phyloP scores from a whole-genome alignment of 2,888 invertebrate species.

The Heliconius erato region DNA sequence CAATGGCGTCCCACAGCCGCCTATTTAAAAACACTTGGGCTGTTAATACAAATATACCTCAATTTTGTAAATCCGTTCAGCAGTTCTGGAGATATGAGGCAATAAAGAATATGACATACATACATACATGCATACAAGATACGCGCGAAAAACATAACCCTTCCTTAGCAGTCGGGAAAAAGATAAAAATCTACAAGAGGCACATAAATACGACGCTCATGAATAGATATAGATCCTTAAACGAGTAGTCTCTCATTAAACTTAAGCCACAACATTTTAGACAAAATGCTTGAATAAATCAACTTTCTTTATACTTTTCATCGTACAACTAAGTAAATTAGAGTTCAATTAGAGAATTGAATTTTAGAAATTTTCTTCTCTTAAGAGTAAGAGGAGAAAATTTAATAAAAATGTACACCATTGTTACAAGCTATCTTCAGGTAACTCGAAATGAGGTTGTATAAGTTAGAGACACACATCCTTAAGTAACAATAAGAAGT shows the following conservation, averaged over 20 bases:
- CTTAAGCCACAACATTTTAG: background rate
- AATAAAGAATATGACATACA: too few species aligned
- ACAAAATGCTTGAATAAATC: constrained; percentile 1
- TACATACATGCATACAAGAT: too few species aligned
- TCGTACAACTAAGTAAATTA: background rate
- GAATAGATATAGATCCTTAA: background rate
- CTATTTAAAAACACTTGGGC: too few species aligned
- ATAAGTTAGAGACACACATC: background rate
- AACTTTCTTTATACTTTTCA: background rate
- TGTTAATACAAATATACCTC: too few species aligned
- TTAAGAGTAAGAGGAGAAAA: too few species aligned
- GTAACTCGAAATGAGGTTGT: background rate
- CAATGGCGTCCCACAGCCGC: too few species aligned
- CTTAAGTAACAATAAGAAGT: background rate
- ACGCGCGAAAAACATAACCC: too few species aligned
- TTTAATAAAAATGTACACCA: background rate
- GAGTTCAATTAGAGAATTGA: too few species aligned
- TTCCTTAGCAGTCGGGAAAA: too few species aligned
- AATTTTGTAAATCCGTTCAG: too few species aligned
- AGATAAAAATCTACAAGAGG: background rate
- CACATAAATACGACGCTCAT: background rate
- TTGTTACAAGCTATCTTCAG: constrained; percentile 1
- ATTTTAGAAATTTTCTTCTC: too few species aligned
- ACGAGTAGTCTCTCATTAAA: background rate
- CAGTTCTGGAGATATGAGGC: too few species aligned